Evolutionary conservation across 1,140 invertebrate species (phyloP).

Genomic region (Papilio machaon): DNA sequence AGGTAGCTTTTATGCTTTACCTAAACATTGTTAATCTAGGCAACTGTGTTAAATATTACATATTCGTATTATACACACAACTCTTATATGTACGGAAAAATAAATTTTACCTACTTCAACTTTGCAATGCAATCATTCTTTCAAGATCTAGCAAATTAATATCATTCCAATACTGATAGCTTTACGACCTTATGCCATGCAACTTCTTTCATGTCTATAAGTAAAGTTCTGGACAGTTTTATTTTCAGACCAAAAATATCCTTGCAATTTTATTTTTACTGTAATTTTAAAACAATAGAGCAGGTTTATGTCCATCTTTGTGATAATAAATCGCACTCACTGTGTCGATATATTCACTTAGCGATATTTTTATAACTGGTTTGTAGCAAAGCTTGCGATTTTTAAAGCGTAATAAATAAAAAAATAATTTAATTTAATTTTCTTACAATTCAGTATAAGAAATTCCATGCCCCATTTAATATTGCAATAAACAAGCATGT

Average conservation of each 20-base stretch:
- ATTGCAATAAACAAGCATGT: background rate
- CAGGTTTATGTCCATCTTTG: background rate
- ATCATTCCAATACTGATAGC: background rate
- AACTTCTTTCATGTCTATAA: background rate
- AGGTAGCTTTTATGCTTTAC: no score
- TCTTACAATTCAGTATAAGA: no score
- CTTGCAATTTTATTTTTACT: background rate
- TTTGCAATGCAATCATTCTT: no score
- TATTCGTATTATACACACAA: no score
- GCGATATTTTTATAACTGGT: background rate
- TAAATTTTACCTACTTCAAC: no score
- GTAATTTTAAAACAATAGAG: background rate
- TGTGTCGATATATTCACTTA: background rate
- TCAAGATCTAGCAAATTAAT: background rate
- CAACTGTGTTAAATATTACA: no score
- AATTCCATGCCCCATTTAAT: background rate
- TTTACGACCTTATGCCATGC: background rate
- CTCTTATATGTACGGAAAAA: no score
- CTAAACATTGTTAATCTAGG: no score
- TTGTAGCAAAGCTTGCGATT: background rate
- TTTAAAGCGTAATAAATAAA: background rate
- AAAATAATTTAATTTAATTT: no score
- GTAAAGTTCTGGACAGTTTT: background rate
- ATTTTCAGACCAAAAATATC: background rate
- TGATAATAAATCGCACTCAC: constrained; percentile 1